These are phyloP conservation scores for Trematomus loennbergii DNA, from an alignment of 2,113 vertebrate genomes.

Conservation along the genomic window DNA sequence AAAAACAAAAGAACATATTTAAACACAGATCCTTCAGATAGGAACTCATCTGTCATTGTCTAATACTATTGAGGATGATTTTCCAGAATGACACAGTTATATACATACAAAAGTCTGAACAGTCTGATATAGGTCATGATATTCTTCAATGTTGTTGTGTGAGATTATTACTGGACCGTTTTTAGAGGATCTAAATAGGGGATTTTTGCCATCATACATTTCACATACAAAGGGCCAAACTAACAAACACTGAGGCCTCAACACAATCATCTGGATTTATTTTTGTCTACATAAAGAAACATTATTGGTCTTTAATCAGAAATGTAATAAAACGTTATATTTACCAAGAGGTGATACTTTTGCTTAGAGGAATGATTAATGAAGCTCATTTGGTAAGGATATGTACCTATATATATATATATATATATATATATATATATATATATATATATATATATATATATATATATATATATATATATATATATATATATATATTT, in stretches of 20 bases:
- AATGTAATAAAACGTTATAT: neutral
- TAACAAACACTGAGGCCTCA: slow-evolving; percentile 35
- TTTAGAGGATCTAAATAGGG: neutral
- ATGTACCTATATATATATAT: too few relatives aligned
- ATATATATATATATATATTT: neutral
- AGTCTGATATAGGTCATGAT: slow-evolving; percentile 15
- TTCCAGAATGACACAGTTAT: slow-evolving; percentile 25
- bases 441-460: too few relatives aligned
- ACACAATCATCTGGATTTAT: slow-evolving; percentile 6
- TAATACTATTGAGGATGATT: slow-evolving; percentile 14
- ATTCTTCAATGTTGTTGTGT: neutral
- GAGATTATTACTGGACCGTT: neutral
- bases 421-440: too few relatives aligned
- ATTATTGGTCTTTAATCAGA: slow-evolving; percentile 34
- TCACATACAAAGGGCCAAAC: slow-evolving; percentile 25
- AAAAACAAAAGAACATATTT: slow-evolving; percentile 9
- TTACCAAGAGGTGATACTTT: slow-evolving; percentile 7
- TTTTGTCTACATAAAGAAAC: slow-evolving; percentile 18
- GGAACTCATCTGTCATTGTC: slow-evolving; percentile 14
- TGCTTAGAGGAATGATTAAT: slow-evolving; percentile 58
- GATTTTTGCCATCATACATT: slow-evolving; percentile 2
- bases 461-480: neutral
- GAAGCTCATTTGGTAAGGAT: slow-evolving; percentile 2
- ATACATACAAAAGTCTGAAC: slow-evolving; percentile 2
- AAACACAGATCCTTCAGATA: slow-evolving; percentile 57